These are phyloP conservation scores for Mythimna ferrago DNA, from an alignment of 2,888 invertebrate species.

Conservation along the genomic window DNA sequence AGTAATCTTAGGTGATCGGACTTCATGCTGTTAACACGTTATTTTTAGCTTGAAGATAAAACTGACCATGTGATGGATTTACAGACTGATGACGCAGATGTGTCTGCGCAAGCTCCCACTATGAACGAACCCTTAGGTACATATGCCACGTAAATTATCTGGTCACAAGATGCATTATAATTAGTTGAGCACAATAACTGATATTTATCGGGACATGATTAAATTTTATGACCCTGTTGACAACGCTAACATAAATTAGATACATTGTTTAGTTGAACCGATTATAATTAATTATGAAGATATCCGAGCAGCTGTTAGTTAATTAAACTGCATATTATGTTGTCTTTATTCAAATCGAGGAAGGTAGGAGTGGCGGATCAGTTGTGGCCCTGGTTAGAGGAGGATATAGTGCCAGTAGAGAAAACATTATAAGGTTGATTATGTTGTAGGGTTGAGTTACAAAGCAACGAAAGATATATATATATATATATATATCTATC, in stretches of 20 bases:
- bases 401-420: neutral
- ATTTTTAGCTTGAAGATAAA: too few species aligned
- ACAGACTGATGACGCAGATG: neutral
- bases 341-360: neutral
- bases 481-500: neutral
- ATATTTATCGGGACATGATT: slow-evolving; percentile 63
- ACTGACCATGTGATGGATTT: neutral
- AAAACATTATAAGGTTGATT: too few species aligned
- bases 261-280: slow-evolving; percentile 8
- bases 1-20: neutral
- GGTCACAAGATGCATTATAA: slow-evolving; percentile 35
- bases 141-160: slow-evolving; percentile 34
- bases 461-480: neutral
- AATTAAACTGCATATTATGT: slow-evolving; percentile 2
- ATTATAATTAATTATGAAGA: slow-evolving; percentile 29
- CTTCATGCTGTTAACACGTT: too few species aligned
- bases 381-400: neutral
- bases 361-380: neutral
- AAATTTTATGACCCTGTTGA: slow-evolving; percentile 66
- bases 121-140: neutral
- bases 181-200: slow-evolving; percentile 52
- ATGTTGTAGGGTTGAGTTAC: too few species aligned
- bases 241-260: slow-evolving; percentile 21
- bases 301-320: neutral
- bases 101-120: neutral